Percentiles rank a stretch among this genome's conserved stretches.
Conservation (phyloP, 2,113 vertebrate genomes). For the Ia io region DNA sequence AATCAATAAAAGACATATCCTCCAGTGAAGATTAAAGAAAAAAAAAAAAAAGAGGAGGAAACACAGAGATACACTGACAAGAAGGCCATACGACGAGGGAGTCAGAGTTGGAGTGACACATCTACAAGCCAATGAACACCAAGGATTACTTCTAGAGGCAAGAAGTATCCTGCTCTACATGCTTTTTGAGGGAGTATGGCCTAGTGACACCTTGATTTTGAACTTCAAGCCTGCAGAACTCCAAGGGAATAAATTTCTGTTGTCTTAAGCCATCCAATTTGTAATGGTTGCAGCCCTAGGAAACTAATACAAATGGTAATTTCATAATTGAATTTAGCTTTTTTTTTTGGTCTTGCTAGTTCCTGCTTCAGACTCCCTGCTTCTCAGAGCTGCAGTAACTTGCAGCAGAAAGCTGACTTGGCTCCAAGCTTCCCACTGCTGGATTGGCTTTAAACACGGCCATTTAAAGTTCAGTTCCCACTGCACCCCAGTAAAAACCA, state of each 20-base stretch:
- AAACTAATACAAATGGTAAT: background rate
- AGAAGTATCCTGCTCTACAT: background rate
- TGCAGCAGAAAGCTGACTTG: background rate
- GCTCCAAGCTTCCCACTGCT: background rate
- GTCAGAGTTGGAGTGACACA: background rate
- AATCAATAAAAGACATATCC: background rate
- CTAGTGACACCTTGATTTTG: background rate
- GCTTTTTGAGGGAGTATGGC: background rate
- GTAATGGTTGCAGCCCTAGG: background rate
- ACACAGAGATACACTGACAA: background rate
- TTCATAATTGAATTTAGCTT: slow-evolving; percentile 22
- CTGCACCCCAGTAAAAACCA: background rate
- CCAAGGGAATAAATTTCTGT: background rate
- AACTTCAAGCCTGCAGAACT: background rate
- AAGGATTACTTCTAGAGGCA: background rate
- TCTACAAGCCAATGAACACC: background rate
- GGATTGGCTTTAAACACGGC: background rate
- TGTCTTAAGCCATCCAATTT: background rate
- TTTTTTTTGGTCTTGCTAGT: background rate
- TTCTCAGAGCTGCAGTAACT: background rate
- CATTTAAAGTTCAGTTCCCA: background rate
- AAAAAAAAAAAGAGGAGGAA: background rate
- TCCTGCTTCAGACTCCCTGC: background rate
- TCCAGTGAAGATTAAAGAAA: background rate
- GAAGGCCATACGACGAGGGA: background rate